Evolutionary conservation across 2,113 vertebrate genomes (phyloP).

Genomic region (Corythaixoides concolor): DNA sequence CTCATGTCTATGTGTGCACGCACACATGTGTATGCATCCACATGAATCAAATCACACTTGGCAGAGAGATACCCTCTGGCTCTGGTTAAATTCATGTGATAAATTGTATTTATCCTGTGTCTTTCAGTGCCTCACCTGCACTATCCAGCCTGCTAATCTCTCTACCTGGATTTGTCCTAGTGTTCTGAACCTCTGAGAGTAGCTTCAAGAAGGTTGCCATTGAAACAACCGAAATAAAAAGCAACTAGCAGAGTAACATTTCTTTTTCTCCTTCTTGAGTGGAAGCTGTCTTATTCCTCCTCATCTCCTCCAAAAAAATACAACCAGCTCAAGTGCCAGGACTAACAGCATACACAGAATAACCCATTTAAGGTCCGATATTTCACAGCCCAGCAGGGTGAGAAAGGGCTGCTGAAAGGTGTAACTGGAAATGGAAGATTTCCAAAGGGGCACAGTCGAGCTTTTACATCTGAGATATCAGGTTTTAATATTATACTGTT

Average conservation of each 20-base stretch:
- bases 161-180: background rate
- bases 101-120: background rate
- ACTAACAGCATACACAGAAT: background rate
- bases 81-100: background rate
- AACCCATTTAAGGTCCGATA: background rate
- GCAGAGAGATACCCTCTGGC: background rate
- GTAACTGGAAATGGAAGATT: background rate
- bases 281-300: background rate
- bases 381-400: background rate
- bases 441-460: background rate
- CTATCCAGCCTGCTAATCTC: background rate
- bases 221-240: background rate
- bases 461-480: background rate
- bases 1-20: background rate
- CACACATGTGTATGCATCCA: slow-evolving; percentile 5
- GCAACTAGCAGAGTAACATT: background rate
- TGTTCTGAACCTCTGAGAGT: background rate
- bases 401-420: background rate
- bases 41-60: slow-evolving; percentile 15
- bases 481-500: background rate
- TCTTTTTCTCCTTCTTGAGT: background rate
- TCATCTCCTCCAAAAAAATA: background rate
- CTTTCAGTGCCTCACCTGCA: background rate
- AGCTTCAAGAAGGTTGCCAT: background rate
- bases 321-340: background rate